Percentiles rank a stretch among this genome's conserved stretches.
Conservation (phyloP, 1,140 invertebrate species). For the Drosophila watanabei region DNA sequence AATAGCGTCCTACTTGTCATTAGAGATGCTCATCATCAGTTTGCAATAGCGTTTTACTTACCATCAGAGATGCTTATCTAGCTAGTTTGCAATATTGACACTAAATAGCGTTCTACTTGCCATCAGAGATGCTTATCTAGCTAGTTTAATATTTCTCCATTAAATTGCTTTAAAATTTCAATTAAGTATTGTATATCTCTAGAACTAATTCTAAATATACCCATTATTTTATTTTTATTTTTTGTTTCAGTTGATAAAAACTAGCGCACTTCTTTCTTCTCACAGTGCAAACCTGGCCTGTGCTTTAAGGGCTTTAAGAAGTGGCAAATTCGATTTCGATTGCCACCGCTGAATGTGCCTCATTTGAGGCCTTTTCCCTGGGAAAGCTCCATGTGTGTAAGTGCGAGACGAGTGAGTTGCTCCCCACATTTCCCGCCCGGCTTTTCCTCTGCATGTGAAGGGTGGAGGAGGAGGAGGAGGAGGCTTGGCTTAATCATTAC, state of each 20-base stretch:
- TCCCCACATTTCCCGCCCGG: neutral
- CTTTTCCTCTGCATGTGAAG: neutral
- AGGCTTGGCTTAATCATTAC: conserved; percentile 71
- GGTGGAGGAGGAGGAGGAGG: neutral
- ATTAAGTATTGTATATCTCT: neutral
- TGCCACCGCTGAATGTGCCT: conserved; percentile 56
- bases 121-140: too few relatives aligned
- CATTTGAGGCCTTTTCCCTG: conserved; percentile 39
- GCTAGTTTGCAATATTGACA: too few relatives aligned
- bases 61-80: too few relatives aligned
- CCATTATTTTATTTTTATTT: too few relatives aligned
- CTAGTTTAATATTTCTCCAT: too few relatives aligned
- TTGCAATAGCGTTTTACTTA: too few relatives aligned
- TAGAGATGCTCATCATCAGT: too few relatives aligned
- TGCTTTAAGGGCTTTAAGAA: conserved; percentile 26
- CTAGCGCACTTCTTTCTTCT: neutral
- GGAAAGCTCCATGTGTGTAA: conserved; percentile 46
- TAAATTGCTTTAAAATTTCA: too few relatives aligned
- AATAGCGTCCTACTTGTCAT: too few relatives aligned
- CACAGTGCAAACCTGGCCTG: neutral
- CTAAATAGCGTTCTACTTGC: too few relatives aligned
- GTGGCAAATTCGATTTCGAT: conserved; percentile 49
- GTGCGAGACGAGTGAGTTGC: conserved; percentile 13
- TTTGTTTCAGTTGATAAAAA: too few relatives aligned
- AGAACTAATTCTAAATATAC: neutral